Evolutionary conservation across 1,140 invertebrate species (phyloP).

Genomic region (Hyposmocoma kahamanoa): DNA sequence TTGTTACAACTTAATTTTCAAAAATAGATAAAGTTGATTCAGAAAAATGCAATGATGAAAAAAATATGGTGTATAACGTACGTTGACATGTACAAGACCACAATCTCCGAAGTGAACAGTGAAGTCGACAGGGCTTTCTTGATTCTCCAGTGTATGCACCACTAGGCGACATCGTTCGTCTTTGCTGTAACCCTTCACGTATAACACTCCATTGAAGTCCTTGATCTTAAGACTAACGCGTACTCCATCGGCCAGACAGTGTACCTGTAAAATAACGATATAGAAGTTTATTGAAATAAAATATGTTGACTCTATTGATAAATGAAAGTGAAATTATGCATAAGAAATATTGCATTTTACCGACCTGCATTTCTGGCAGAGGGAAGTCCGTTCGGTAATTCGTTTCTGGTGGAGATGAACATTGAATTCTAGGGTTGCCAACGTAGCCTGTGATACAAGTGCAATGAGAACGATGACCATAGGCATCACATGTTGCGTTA

Average conservation of each 20-base stretch:
- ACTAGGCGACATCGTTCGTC: conserved; percentile 90
- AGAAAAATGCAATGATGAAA: too few species aligned
- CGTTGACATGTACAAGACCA: conserved; percentile 92
- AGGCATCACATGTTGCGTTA: conserved; percentile 86
- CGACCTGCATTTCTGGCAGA: conserved; percentile 88
- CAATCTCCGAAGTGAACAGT: conserved; percentile 94
- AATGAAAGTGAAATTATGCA: not conserved
- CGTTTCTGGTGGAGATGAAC: conserved; percentile 60
- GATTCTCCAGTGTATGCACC: conserved; percentile 81
- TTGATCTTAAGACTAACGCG: conserved; percentile 89
- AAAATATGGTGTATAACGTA: conserved; percentile 75
- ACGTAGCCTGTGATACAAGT: conserved; percentile 81
- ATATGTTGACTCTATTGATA: not conserved
- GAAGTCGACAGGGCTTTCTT: conserved; percentile 85
- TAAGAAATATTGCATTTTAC: conserved; percentile 27
- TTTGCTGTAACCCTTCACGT: conserved; percentile 95
- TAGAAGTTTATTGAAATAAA: not conserved
- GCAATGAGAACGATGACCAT: conserved; percentile 85
- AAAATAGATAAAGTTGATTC: too few species aligned
- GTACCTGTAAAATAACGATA: conserved; percentile 75
- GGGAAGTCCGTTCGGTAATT: conserved; percentile 87
- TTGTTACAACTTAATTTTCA: too few species aligned
- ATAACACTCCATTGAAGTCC: conserved; percentile 92
- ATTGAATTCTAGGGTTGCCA: conserved; percentile 81
- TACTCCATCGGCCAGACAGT: conserved; percentile 92